These are phyloP conservation scores for Margaritifera margaritifera DNA, from an alignment of 2,888 invertebrate species.

Conservation along the genomic window DNA sequence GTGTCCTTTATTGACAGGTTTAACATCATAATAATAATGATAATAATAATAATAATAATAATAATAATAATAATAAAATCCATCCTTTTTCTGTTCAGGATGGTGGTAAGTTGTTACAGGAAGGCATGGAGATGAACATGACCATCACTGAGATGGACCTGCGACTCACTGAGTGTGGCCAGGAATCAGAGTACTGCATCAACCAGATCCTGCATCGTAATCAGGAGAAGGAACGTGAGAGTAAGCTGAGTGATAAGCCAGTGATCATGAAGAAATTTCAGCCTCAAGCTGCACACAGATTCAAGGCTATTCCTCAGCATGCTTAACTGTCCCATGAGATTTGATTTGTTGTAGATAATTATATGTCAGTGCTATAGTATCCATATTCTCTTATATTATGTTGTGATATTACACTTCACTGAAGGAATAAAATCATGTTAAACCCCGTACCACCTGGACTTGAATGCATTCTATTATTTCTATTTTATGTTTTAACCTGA, in stretches of 20 bases:
- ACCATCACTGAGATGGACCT: constrained; percentile 70
- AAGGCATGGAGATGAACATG: constrained; percentile 71
- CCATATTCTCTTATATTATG: too few species aligned
- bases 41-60: too few species aligned
- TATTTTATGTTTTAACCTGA: too few species aligned
- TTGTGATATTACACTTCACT: too few species aligned
- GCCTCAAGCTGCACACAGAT: constrained; percentile 62
- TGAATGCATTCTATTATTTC: too few species aligned
- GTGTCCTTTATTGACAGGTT: too few species aligned
- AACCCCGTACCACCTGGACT: too few species aligned
- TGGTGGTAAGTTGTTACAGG: constrained; percentile 72
- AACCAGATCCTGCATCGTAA: constrained; percentile 70
- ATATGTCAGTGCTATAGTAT: too few species aligned
- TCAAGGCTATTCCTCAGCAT: constrained; percentile 26
- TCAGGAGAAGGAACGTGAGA: constrained; percentile 65
- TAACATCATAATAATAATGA: too few species aligned
- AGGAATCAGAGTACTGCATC: constrained; percentile 72
- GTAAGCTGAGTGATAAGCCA: constrained; percentile 46
- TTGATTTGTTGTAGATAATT: too few species aligned
- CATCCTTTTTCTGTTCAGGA: constrained; percentile 59
- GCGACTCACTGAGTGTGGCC: constrained; percentile 72
- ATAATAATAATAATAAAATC: neutral
- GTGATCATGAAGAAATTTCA: constrained; percentile 48
- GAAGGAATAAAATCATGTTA: too few species aligned
- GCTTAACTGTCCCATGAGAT: too few species aligned